Percentiles rank a stretch among this genome's conserved stretches.
Evolutionary conservation across 2,113 vertebrate species (phyloP).

Genomic region (Zosterops japonicus): DNA sequence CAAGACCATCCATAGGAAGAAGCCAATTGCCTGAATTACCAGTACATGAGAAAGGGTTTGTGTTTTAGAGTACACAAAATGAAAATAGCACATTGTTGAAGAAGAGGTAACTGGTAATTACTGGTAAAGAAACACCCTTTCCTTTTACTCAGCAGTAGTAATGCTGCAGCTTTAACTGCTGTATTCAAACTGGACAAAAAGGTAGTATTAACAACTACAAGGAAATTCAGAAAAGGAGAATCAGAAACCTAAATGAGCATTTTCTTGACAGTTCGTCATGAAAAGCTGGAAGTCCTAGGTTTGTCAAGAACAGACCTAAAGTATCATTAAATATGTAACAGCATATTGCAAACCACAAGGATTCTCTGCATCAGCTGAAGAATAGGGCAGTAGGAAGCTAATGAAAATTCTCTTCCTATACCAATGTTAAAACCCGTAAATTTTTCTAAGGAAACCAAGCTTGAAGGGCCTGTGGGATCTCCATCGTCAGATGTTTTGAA

Average conservation of each 20-base stretch:
- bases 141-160: neutral
- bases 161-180: neutral
- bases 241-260: neutral
- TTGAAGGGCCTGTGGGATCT: neutral
- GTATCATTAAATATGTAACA: neutral
- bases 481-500: neutral
- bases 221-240: neutral
- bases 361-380: neutral
- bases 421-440: neutral
- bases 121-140: neutral
- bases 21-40: neutral
- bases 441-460: neutral
- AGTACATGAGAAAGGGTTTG: neutral
- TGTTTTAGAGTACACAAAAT: neutral
- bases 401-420: neutral
- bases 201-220: neutral
- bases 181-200: neutral
- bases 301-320: neutral
- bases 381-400: neutral
- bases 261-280: neutral
- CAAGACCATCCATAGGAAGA: neutral
- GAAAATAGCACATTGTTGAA: neutral
- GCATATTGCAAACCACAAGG: neutral
- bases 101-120: neutral
- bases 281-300: neutral